Evolutionary conservation across 2,113 vertebrate species (phyloP), one percentile per base, ranked within the genome.

Genomic region (Nothoprocta perdicaria): DNA sequence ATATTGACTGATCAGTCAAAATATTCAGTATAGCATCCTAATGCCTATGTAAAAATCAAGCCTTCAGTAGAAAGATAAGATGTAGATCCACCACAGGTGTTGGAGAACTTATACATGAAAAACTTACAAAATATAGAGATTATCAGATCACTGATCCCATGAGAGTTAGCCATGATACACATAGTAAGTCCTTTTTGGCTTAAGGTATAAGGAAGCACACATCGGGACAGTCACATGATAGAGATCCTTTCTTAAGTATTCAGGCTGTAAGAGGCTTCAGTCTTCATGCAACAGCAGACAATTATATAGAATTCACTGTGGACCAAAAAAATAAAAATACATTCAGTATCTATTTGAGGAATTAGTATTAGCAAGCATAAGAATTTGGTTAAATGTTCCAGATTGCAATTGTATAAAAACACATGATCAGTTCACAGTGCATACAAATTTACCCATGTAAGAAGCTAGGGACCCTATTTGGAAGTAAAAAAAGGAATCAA

Each of bases 101-200:
- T 87, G 89, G 91, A 94, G 84, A 67, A 48, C 66, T 73, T 86
- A 75, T 50, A 79, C 81, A 86, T 81, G 84, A 90, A 86, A 90
- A 91, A 88, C 40, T 86, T 81, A 45, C 43, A 93, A 41, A 91
- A 82, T 71, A 86, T 29, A 82, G 84, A 75, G 92, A 90, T 94
- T 90, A 95, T 87, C 82, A 84, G 52, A 84, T 65, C 87, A 71
- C 87, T 40, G 29, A 46, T 86, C 91, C 87, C 80, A 31, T 77
- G 41, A 21, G 24, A 88, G 74, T 65, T 40, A 83, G 57, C 84
- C 71, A 41, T 69, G 67, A 53, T 35, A 83, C 81, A 75, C 63
- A 67, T 80, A 69, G 58, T 81, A 46, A 71, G 33, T 31, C 53
- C 55, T 76, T 66, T 90, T 57, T 76, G 67, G 63, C 27, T 17